Base-by-base conservation (phyloP, 1,140 invertebrate genomes). In the Sycobia sp. region DNA sequence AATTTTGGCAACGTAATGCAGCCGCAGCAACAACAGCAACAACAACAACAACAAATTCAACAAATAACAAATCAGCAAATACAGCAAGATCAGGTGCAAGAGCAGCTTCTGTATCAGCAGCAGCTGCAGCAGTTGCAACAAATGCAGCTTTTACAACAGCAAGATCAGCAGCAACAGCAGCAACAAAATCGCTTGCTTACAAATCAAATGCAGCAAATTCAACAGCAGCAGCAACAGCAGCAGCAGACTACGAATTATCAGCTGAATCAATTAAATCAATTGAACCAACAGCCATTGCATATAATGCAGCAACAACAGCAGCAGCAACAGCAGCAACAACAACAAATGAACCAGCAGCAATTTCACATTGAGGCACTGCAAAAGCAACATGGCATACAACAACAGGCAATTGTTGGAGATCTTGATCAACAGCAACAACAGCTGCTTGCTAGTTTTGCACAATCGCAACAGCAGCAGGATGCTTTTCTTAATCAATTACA, bases 401-500 rank as follows among this genome's bases (percentile, higher is more conserved):
- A 79, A 46, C 77, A 80, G 25, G 70, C 75, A 43, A 20, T 73
- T 11, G 7, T 43, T 11, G 73, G 77, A 38, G 77, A 80, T 41
- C 43, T 77, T n/a, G 76, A 75, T 55, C 71, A 73, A 14, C 73
- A 75, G 49, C 73, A 76, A 23, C 77, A 78, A 25, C 74, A 79
- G 66, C 20, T 69, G 14, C 34, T 67, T 4, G 76, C 80, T 4
- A 73, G 68, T 50, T 80, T 78, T 13, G 67, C 72, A 32, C 77
- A 81, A n/a, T 72, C 75, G 49, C 73, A 75, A 32, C 72, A 74
- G 39, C 73, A 76, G 20, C 23, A 69, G 13, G 43, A 66, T 5
- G 72, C 77, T 3, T 81, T 81, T 11, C 66, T 75, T 32, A 77
- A 80, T 63, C 77, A 80, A 43, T 67, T 77, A 49, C 76, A 78